Evolutionary conservation across 2,888 invertebrate genomes (phyloP), one percentile per base, ranked within the genome.

Genomic region (Temnothorax unifasciatus): DNA sequence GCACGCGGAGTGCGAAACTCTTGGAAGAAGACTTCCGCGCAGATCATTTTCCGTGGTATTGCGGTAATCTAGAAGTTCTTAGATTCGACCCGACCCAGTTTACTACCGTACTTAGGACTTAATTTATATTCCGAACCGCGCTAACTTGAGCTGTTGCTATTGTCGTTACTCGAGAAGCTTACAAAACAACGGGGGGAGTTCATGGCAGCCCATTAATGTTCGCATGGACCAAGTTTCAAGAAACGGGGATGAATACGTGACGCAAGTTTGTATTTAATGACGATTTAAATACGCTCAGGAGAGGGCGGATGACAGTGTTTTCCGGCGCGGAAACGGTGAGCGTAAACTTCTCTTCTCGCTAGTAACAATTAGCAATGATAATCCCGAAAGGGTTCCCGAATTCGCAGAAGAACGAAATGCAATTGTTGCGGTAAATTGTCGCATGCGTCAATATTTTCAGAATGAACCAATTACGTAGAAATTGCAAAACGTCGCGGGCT

Each of bases 401-500:
- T 66, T 52, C 25, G n/a, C 8, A 11, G 25, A 5, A 18, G 34
- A 15, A 41, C 9, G 13, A 64, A 18, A 41, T 54, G 66, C 13
- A 77, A 38, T 69, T 38, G 59, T n/a, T n/a, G 29, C 44, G 52
- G 25, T 54, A 38, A 77, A 77, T 47, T 44, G 54, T 11, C 44
- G 11, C 34, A 15, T 18, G 21, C 50, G 50, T 69, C 79, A 38
- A 41, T 71, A 81, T 61, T 81, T 71, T 57, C 21, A 50, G 54
- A 68, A 44, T 44, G 13, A 59, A 59, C 6, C 25, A 81, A 61
- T 81, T 61, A 69, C 38, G 25, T 61, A 76, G 66, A 86, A 87
- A 87, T 85, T 85, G 86, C 77, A 44, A 85, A 85, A 85, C 83
- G 86, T 81, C 85, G 76, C 61, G 25, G 38, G 41, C 82, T 87